Percentiles rank a stretch among this genome's conserved stretches.
phyloP scores from a whole-genome alignment of 2,113 vertebrate species.

The Oryzias woworae region DNA sequence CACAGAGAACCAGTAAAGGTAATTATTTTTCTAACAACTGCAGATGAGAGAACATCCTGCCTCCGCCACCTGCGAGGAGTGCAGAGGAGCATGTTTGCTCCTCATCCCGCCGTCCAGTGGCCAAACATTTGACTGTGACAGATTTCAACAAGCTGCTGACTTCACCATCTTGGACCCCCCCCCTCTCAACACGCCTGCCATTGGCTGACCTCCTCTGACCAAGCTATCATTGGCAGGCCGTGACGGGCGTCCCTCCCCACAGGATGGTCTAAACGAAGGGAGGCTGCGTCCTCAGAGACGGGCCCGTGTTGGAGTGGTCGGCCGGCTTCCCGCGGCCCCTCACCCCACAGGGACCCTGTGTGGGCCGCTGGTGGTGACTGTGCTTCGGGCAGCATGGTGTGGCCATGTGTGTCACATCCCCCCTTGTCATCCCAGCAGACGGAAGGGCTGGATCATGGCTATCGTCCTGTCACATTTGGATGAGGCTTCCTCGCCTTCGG shows the following conservation, averaged over 20 bases:
- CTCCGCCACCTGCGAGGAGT: slow-evolving; percentile 5
- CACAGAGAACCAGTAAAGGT: slow-evolving; percentile 35
- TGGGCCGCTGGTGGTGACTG: slow-evolving; percentile 66
- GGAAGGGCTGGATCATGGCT: slow-evolving; percentile 72
- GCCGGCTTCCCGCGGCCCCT: slow-evolving; percentile 54
- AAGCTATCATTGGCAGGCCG: slow-evolving; percentile 56
- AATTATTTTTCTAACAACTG: slow-evolving; percentile 29
- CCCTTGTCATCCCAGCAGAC: slow-evolving; percentile 69
- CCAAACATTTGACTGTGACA: slow-evolving; percentile 68
- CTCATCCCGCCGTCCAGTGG: slow-evolving; percentile 40
- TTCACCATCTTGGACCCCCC: slow-evolving; percentile 68
- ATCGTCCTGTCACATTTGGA: slow-evolving; percentile 72
- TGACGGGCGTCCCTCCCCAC: slow-evolving; percentile 33
- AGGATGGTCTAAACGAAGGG: slow-evolving; percentile 55
- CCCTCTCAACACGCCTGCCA: slow-evolving; percentile 49
- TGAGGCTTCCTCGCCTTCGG: slow-evolving; percentile 61
- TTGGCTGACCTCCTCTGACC: slow-evolving; percentile 64
- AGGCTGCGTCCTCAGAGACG: slow-evolving; percentile 40
- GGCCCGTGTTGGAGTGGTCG: slow-evolving; percentile 45
- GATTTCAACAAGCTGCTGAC: slow-evolving; percentile 78
- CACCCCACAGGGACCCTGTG: slow-evolving; percentile 56
- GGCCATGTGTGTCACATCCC: slow-evolving; percentile 70
- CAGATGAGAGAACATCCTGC: slow-evolving; percentile 17
- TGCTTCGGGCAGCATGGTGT: slow-evolving; percentile 65
- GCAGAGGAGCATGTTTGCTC: neutral